phyloP scores from a whole-genome alignment of 2,797 vertebrate species.

The Ceyx erithaca region DNA sequence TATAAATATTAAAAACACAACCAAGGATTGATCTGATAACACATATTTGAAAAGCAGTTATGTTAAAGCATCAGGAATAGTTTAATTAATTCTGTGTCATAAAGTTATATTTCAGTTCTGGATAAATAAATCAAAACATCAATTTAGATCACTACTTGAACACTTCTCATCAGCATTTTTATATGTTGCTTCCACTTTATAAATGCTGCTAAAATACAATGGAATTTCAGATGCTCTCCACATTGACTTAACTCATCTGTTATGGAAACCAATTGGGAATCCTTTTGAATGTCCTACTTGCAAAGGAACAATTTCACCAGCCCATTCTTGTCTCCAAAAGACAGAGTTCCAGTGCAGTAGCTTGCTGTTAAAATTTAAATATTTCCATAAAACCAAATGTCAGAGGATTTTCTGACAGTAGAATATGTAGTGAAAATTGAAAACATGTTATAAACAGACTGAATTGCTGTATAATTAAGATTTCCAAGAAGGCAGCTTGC shows the following conservation, averaged over 20 bases:
- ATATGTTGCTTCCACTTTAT: not conserved
- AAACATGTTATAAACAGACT: constrained; percentile 54
- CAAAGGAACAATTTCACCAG: constrained; percentile 18
- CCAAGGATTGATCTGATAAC: not conserved
- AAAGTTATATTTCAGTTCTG: not conserved
- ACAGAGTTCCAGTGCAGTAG: constrained; percentile 26
- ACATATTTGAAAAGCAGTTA: not conserved
- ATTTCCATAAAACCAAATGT: constrained; percentile 65
- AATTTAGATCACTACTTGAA: not conserved
- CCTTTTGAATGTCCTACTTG: constrained; percentile 17
- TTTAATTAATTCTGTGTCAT: not conserved
- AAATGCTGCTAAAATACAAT: not conserved
- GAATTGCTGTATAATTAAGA: constrained; percentile 42
- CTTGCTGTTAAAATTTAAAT: constrained; percentile 54
- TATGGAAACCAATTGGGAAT: not conserved
- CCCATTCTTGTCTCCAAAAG: constrained; percentile 14
- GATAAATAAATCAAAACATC: not conserved
- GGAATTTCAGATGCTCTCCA: constrained; percentile 12
- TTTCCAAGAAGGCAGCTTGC: constrained; percentile 49
- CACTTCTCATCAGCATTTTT: not conserved
- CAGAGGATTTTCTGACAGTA: constrained; percentile 60
- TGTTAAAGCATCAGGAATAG: not conserved
- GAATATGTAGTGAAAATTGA: constrained; percentile 67
- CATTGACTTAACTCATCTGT: not conserved
- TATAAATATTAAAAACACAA: not conserved